Base-by-base conservation (phyloP, 2,888 invertebrate genomes). In the Hanleya hanleyi region DNA sequence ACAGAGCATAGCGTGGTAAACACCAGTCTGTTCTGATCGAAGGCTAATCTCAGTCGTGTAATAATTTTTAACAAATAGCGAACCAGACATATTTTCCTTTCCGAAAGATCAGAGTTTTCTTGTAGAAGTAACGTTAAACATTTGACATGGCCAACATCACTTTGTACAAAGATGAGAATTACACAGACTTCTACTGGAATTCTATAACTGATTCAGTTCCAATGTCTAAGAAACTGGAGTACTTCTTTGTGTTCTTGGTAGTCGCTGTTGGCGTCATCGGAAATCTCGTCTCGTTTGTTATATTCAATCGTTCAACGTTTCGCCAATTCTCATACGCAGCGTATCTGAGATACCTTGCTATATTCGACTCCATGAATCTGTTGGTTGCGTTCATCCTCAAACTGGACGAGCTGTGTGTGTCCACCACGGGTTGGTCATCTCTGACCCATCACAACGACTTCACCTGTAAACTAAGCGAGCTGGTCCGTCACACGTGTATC, bases 391-490 rank as follows among this genome's bases (percentile, higher is more conserved):
- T 64, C 15, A 35, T 35, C 22, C 35, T 64, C 18, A 35, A 37
- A n/a, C 15, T 37, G 1, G 64, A 64, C 36, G 37, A 37, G 22
- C 1, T 64, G 37, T 35, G 35, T n/a, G 22, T 35, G 3, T 35
- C 35, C 3, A 37, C n/a, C 35, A 18, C 15, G 3, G 22, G 29
- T 5, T 64, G 38, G 35, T 64, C 64, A 3, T 37, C 36, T 26
- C n/a, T 64, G 64, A 9, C 33, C n/a, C 36, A 37, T 26, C 33
- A 64, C 64, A 37, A 37, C n/a, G 64, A 22, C 22, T 18, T 15
- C n/a, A 64, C 64, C n/a, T 64, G 64, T 35, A 64, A 64, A 37
- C 18, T 64, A 6, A 18, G 64, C 18, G 64, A 64, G 35, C 36
- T 64, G 35, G 15, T 64, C 1, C 64, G 64, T 3, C 64, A 64